phyloP scores from a whole-genome alignment of 2,113 vertebrate genomes.

The Felis catus region F.catus_Fca126_mat1.0 CM031419.1:4074001-4074500 shows the following conservation, averaged over 20 bases:
- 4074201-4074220: fast-evolving
- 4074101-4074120: fast-evolving
- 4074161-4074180: background rate
- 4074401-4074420: background rate
- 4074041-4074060: background rate
- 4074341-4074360: background rate
- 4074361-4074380: background rate
- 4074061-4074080: background rate
- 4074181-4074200: background rate
- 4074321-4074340: no score
- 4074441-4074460: background rate
- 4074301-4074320: fast-evolving
- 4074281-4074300: background rate
- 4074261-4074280: fast-evolving
- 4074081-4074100: no score
- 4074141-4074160: background rate
- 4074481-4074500: background rate
- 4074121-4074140: background rate
- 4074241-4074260: background rate
- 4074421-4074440: background rate
- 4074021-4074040: background rate
- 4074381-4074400: background rate
- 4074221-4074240: fast-evolving
- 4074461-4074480: background rate
- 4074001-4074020: no score